Conservation (phyloP, 2,113 vertebrate species). For the Coturnix japonica region DNA sequence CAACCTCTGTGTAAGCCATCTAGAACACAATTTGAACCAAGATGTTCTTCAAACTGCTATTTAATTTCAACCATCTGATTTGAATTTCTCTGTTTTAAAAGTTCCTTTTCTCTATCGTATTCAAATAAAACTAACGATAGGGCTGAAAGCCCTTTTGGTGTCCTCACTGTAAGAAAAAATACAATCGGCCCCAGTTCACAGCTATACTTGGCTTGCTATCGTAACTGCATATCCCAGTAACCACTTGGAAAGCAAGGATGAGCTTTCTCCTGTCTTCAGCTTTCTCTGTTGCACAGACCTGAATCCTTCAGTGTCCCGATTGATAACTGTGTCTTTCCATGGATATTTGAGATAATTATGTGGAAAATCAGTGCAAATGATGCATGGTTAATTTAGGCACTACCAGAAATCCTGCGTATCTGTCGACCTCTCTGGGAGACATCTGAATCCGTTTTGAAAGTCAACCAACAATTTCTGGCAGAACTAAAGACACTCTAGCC, state of each 20-base stretch:
- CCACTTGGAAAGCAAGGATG: not conserved
- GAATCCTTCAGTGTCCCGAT: slow-evolving; percentile 25
- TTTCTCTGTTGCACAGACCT: not conserved
- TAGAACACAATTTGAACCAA: not conserved
- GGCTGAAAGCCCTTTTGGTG: not conserved
- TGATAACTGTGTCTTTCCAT: slow-evolving; percentile 56
- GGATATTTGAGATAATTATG: slow-evolving; percentile 65
- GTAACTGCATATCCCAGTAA: not conserved
- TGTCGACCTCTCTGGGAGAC: slow-evolving; percentile 38
- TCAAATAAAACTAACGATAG: not conserved
- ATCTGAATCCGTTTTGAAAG: slow-evolving; percentile 56
- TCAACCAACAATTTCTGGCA: slow-evolving; percentile 26
- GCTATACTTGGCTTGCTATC: not conserved
- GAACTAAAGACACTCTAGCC: not conserved
- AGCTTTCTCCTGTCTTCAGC: not conserved
- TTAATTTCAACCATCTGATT: not conserved
- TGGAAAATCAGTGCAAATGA: slow-evolving; percentile 72
- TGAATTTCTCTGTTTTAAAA: slow-evolving; percentile 11
- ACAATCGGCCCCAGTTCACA: not conserved
- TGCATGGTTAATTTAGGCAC: slow-evolving; percentile 52
- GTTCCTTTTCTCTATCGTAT: not conserved
- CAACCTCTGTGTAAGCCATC: not conserved
- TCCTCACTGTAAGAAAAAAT: not conserved
- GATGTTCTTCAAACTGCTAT: not conserved
- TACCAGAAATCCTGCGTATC: slow-evolving; percentile 54